Evolutionary conservation across 2,113 vertebrate genomes (phyloP), one percentile per base, ranked within the genome.

Genomic region (Tyto alba): DNA sequence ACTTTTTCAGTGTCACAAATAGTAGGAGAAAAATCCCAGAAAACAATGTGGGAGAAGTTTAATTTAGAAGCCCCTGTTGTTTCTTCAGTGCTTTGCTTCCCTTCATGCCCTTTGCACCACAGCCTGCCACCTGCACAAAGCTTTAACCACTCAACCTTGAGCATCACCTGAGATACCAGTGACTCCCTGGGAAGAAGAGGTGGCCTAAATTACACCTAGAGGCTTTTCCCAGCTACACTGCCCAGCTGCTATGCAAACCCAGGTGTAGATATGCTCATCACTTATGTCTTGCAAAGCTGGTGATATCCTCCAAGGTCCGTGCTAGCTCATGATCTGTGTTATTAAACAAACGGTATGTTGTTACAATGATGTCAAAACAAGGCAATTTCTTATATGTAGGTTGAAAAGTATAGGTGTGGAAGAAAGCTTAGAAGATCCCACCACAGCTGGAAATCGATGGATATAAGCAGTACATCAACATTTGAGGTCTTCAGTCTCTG

Each of bases 241-340:
- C 19, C 38, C 25, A 16, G 82, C 9, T 27, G 26, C 21, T 26
- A 1, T 1, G 9, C 12, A 29, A 18, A 23, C 0, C 32, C 57
- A 7, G 36, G 32, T 5, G 16, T 8, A 40, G 40, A 7, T 5
- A 25, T 1, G 5, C 38, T 25, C 14, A 0, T 62, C 53, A 3
- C n/a, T 3, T 10, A 16, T 22, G 7, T 13, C 59, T 30, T n/a
- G 30, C 23, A 38, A 38, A 71, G 21, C 45, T 40, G 22, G 11
- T 19, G 12, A 9, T 8, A 13, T 16, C 25, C 53, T 75, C 63
- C 53, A 2, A 47, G 36, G 38, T 5, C 47, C 4, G 4, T 11
- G 32, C 32, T 32, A 27, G 9, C 17, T 50, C 69, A 3, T 0
- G 0, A 2, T 10, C 16, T 7, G 62, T 34, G 41, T 8, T 3